Evolutionary conservation across 2,113 vertebrate species (phyloP).

Genomic region (Muntiacus muntjak): DNA sequence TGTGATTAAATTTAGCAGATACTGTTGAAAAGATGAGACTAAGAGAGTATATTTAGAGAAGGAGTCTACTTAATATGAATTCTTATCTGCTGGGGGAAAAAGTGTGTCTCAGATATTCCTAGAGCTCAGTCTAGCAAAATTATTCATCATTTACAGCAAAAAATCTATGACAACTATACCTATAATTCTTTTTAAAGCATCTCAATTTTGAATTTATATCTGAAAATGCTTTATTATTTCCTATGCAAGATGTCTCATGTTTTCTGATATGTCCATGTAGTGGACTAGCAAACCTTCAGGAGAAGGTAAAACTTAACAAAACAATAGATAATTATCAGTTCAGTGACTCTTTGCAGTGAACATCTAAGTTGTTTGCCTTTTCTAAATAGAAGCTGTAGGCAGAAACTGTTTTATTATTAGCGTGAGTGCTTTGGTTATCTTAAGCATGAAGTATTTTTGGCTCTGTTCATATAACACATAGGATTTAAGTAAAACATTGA

Average conservation of each 20-base stretch:
- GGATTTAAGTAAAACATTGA: background rate
- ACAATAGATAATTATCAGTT: background rate
- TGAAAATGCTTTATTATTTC: constrained; percentile 18
- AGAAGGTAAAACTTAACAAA: background rate
- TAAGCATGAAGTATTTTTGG: constrained; percentile 37
- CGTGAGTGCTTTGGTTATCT: background rate
- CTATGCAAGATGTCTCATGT: background rate
- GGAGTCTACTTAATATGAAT: constrained; percentile 29
- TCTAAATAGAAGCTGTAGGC: background rate
- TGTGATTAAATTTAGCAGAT: constrained; percentile 67
- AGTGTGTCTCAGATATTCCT: constrained; percentile 28
- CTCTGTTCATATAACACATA: background rate
- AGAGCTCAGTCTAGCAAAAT: constrained; percentile 45
- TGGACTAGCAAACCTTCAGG: background rate
- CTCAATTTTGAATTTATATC: constrained; percentile 30
- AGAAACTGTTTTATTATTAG: constrained; percentile 39
- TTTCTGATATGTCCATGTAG: background rate
- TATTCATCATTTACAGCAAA: background rate
- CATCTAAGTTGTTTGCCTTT: constrained; percentile 11
- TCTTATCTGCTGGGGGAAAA: constrained; percentile 33
- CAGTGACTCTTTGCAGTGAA: background rate
- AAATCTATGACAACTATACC: background rate
- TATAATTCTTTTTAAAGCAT: background rate
- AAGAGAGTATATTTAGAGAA: constrained; percentile 57
- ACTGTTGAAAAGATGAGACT: constrained; percentile 50